A percentile compares a stretch with the other conserved stretches of the same genome.
Conservation (phyloP, 30 jellyfish, hydroid and myxozoan species). For the Hydra vulgaris region DNA sequence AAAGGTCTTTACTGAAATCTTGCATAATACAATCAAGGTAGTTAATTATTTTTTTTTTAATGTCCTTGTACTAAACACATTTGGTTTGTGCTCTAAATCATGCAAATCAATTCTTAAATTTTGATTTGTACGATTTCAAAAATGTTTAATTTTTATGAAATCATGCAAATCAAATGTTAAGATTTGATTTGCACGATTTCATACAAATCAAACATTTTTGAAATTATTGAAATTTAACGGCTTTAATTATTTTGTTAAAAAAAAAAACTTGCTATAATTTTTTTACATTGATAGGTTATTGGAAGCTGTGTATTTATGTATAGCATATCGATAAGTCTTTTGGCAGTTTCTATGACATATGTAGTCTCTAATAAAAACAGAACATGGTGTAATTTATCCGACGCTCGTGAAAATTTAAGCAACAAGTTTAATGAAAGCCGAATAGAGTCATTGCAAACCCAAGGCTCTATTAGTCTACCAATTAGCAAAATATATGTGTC, state of each 20-base stretch:
- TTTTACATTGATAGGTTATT: slow-evolving; percentile 29
- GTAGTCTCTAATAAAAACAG: slow-evolving; percentile 19
- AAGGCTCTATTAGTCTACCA: no score
- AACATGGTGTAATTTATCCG: no score
- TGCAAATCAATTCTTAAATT: background rate
- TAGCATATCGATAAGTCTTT: slow-evolving; percentile 46
- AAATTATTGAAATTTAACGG: background rate
- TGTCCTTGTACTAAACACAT: background rate
- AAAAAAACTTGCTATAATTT: no score
- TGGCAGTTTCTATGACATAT: slow-evolving; percentile 24
- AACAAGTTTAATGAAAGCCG: no score
- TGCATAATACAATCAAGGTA: slow-evolving; percentile 56
- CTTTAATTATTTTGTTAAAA: background rate
- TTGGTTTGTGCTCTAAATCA: no score
- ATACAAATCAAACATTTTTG: no score
- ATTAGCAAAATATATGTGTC: no score
- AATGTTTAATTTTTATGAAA: no score
- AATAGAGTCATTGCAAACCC: no score
- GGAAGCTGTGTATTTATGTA: slow-evolving; percentile 69
- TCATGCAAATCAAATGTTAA: no score
- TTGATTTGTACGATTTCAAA: background rate
- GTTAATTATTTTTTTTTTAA: background rate
- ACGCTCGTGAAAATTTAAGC: no score
- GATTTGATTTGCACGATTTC: no score
- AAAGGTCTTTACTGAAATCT: slow-evolving; percentile 20